Base-by-base conservation (phyloP, 2,888 invertebrate species). In the Epistrophe grossulariae region DNA sequence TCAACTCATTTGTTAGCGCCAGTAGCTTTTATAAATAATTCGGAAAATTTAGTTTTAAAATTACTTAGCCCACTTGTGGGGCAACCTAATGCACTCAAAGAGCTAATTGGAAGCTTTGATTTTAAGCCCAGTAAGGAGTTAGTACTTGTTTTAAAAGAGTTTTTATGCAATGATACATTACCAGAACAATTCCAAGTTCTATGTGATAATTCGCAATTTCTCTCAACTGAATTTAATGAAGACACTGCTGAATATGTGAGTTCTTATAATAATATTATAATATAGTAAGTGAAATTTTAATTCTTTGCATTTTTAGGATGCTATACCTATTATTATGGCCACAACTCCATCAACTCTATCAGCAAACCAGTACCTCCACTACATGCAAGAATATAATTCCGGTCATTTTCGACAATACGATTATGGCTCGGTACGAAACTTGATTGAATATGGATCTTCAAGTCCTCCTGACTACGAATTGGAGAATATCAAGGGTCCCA, bases 401-500 rank as follows among this genome's bases (percentile, higher is more conserved):
- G 55, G 55, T n/a, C 13, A 10, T n/a, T 91, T 91, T 74, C 83
- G 89, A 68, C 87, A 90, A 55, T 91, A 88, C 62, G 90, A 91
- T 79, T 89, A 88, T 78, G 91, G 90, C 6, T 17, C 45, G 6
- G 79, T 87, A 4, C 59, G 89, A 50, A 94, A 94, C 88, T 43
- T 40, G 11, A 57, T 76, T 55, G 88, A 89, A 40, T 94, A 94
- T 88, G 92, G 93, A 9, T 89, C 89, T 19, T 52, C 88, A 0
- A 85, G 74, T 0, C 94, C 94, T 17, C 94, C 94, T 3, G 83
- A 90, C 3, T 94, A 94, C 88, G 91, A 93, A 84, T 88, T 94
- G 7, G 89, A 89, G 13, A 92, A 91, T 28, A 89, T 94, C 11
- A 93, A 90, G 17, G 91, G 92, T 4, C 94, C 94, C 0, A 91